Percentiles rank a stretch among this genome's conserved stretches.
Conservation (phyloP, 2,888 invertebrate genomes). For the Lymantria monacha region DNA sequence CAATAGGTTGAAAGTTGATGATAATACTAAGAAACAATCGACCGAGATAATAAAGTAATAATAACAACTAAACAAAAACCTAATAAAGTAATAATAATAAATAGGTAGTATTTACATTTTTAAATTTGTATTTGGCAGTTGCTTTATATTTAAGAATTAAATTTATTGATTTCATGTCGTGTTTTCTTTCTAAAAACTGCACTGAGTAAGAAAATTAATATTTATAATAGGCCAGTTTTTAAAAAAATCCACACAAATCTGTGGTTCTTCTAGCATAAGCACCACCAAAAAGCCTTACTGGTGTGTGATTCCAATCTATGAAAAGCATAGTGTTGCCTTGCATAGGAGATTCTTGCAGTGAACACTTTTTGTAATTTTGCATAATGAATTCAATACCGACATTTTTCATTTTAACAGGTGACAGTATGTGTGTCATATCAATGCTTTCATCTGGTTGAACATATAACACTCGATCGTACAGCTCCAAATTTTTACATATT, state of each 20-base stretch:
- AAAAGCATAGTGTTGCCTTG: slow-evolving; percentile 55
- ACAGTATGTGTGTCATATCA: slow-evolving; percentile 56
- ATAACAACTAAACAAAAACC: too few species aligned
- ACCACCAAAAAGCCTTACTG: slow-evolving; percentile 86
- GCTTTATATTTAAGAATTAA: too few species aligned
- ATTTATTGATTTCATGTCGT: too few species aligned
- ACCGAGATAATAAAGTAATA: too few species aligned
- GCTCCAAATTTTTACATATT: slow-evolving; percentile 63
- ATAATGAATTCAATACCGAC: slow-evolving; percentile 60
- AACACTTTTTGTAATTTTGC: slow-evolving; percentile 68
- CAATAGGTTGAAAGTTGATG: too few species aligned
- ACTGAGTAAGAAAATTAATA: too few species aligned
- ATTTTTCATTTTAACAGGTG: slow-evolving; percentile 59
- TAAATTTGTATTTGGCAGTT: too few species aligned
- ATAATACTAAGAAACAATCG: too few species aligned
- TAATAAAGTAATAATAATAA: too few species aligned
- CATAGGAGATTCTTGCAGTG: slow-evolving; percentile 52
- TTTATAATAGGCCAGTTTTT: slow-evolving; percentile 2
- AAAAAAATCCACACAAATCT: slow-evolving; percentile 83
- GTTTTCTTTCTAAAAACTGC: too few species aligned
- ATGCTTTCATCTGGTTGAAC: slow-evolving; percentile 65
- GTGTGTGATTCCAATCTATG: slow-evolving; percentile 85
- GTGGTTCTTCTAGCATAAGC: slow-evolving; percentile 82
- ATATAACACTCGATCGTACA: slow-evolving; percentile 54
- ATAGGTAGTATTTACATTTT: too few species aligned